phyloP scores from a whole-genome alignment of 2,888 invertebrate genomes.

The Drosophila tripunctata region DNA sequence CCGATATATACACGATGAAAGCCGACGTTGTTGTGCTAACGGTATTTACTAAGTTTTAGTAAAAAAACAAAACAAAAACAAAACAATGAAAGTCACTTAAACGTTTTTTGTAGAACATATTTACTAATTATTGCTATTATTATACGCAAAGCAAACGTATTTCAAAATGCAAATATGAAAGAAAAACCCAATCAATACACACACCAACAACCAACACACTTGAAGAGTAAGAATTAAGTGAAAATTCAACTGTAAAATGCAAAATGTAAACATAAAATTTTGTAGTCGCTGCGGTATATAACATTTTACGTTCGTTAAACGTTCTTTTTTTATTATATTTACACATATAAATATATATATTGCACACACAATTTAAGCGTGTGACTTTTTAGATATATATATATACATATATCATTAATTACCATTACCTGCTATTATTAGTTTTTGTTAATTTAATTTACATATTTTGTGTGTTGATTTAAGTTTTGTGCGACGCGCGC shows the following conservation, averaged over 20 bases:
- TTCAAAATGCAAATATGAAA: conserved; percentile 28
- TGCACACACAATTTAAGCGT: conserved; percentile 6
- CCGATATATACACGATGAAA: conserved; percentile 23
- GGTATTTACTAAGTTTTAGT: conserved; percentile 57
- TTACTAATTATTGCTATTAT: conserved; percentile 65
- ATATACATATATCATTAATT: conserved; percentile 38
- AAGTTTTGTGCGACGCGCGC: conserved; percentile 67
- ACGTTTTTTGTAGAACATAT: conserved; percentile 72
- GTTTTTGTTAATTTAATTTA: conserved; percentile 75
- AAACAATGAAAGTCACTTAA: conserved; percentile 77
- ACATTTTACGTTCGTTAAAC: conserved; percentile 68
- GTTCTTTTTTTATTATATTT: conserved; percentile 49
- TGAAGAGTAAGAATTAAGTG: conserved; percentile 38
- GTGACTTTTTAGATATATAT: conserved; percentile 17
- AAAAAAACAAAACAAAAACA: no score
- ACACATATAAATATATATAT: conserved; percentile 21
- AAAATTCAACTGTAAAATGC: conserved; percentile 56
- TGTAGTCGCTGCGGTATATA: conserved; percentile 35
- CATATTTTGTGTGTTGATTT: conserved; percentile 69
- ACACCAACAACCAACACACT: conserved; percentile 12
- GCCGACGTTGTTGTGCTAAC: conserved; percentile 34
- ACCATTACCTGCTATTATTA: conserved; percentile 69
- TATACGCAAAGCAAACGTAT: conserved; percentile 49
- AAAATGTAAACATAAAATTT: conserved; percentile 40
- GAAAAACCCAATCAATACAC: conserved; percentile 11